A percentile compares a stretch with the other conserved stretches of the same genome.
Evolutionary conservation across 2,888 invertebrate genomes (phyloP).

Genomic region (Ernsta delagoae): DNA sequence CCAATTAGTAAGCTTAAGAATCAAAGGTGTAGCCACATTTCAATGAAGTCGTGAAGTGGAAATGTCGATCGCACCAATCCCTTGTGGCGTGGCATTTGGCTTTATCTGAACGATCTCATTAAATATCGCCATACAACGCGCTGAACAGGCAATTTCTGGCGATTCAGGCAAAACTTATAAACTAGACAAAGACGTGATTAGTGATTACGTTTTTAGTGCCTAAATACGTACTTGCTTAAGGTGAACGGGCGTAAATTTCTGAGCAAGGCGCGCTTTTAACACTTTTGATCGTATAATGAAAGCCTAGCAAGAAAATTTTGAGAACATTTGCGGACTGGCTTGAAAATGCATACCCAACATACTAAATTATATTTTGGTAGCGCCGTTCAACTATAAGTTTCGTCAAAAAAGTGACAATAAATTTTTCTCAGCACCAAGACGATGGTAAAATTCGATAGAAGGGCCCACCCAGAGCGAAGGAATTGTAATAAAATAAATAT

Average conservation of each 20-base stretch:
- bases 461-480: conserved; percentile 59
- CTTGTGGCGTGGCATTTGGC: conserved; percentile 69
- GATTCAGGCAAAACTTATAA: conserved; percentile 17
- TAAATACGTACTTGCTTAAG: background rate
- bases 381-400: background rate
- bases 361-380: background rate
- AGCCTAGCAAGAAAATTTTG: no score
- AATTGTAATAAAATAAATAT: conserved; percentile 41
- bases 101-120: conserved; percentile 72
- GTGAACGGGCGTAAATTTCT: background rate
- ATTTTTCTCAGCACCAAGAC: conserved; percentile 34
- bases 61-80: conserved; percentile 60
- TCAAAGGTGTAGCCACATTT: conserved; percentile 39
- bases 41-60: conserved; percentile 58
- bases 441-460: conserved; percentile 50
- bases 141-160: conserved; percentile 55
- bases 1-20: conserved; percentile 34
- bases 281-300: no score
- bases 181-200: conserved; percentile 19
- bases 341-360: no score
- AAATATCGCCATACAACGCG: conserved; percentile 61
- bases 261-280: background rate
- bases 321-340: no score
- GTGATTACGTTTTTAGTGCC: conserved; percentile 21
- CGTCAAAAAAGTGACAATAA: background rate